A percentile compares a stretch with the other conserved stretches of the same genome.
These are phyloP conservation scores for Platysternon megacephalum DNA, from an alignment of 2,113 vertebrate species.

Conservation along the genomic window DNA sequence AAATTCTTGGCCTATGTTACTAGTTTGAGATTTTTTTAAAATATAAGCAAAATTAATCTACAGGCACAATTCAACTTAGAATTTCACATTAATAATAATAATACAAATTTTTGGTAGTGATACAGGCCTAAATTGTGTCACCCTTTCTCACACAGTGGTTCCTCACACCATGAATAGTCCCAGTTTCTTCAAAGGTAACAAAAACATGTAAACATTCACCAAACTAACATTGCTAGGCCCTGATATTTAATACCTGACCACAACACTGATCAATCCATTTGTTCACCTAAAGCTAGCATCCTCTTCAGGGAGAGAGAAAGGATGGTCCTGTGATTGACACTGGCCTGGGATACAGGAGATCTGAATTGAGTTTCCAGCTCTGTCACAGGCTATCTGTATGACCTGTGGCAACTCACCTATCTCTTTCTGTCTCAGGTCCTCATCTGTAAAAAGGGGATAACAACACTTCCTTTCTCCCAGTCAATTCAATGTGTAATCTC, in stretches of 20 bases:
- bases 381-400: background rate
- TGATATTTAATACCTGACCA: background rate
- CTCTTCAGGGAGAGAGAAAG: background rate
- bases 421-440: no score
- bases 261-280: background rate
- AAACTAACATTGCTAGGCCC: background rate
- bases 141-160: background rate
- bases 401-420: fast-evolving
- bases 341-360: background rate
- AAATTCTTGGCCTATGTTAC: background rate
- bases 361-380: background rate
- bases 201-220: background rate
- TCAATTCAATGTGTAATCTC: fast-evolving
- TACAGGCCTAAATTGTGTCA: background rate
- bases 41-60: background rate
- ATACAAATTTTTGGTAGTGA: background rate
- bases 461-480: background rate
- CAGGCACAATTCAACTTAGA: background rate
- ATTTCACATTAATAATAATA: no score
- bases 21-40: background rate
- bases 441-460: background rate
- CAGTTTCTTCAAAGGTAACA: background rate
- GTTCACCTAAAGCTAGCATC: background rate
- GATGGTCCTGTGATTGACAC: background rate
- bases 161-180: background rate